Evolutionary conservation across 1,140 invertebrate genomes (phyloP).

Genomic region (Eufriesea mexicana): DNA sequence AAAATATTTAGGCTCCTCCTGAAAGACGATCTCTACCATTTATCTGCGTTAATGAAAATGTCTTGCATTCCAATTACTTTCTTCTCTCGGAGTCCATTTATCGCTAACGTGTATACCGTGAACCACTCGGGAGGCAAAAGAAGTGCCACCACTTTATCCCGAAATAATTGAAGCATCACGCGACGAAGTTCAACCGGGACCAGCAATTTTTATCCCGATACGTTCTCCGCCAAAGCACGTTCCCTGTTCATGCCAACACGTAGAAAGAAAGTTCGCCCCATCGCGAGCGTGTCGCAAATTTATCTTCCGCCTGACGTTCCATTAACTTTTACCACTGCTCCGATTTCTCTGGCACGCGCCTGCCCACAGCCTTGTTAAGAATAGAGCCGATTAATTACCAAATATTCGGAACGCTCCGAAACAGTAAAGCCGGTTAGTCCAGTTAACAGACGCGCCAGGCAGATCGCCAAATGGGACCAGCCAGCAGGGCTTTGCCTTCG

Average conservation of each 20-base stretch:
- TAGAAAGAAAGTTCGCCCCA: not conserved
- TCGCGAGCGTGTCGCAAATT: not conserved
- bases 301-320: conserved; percentile 22
- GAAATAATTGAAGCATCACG: not conserved
- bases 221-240: not conserved
- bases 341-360: conserved; percentile 15
- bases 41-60: no score
- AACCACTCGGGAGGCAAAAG: no score
- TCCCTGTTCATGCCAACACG: not conserved
- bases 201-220: not conserved
- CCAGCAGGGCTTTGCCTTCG: not conserved
- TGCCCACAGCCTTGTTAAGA: not conserved
- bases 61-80: not conserved
- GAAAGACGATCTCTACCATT: no score
- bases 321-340: conserved; percentile 29
- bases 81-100: no score
- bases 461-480: conserved; percentile 21
- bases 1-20: no score
- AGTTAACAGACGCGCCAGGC: conserved; percentile 1
- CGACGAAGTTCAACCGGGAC: not conserved
- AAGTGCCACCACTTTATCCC: not conserved
- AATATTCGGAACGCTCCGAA: conserved; percentile 47
- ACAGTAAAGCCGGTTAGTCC: not conserved
- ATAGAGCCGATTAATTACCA: conserved; percentile 48
- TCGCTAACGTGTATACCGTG: no score